Conservation (phyloP, 2,888 invertebrate species). For the Margaritifera margaritifera region DNA sequence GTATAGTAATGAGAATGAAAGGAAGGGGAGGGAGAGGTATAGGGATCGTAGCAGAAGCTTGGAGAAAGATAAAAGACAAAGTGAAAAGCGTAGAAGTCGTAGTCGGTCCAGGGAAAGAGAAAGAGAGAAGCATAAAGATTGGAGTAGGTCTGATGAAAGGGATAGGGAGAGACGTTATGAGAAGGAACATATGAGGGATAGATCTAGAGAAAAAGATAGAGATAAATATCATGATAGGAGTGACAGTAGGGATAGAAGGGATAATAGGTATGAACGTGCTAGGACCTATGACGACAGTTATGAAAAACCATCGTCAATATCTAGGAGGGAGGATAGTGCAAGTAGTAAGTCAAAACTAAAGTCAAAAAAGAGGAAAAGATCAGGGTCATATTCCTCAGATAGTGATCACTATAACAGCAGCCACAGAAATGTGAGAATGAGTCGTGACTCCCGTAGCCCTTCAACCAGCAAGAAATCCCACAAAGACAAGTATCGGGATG, state of each 20-base stretch:
- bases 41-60: slow-evolving; percentile 21
- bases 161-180: slow-evolving; percentile 21
- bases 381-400: slow-evolving; percentile 53
- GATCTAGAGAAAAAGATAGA: slow-evolving; percentile 25
- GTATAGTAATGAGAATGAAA: slow-evolving; percentile 21
- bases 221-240: slow-evolving; percentile 28
- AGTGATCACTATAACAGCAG: slow-evolving; percentile 40
- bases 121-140: slow-evolving; percentile 26
- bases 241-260: slow-evolving; percentile 26
- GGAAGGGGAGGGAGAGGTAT: slow-evolving; percentile 26
- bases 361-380: slow-evolving; percentile 46
- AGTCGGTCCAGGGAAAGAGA: slow-evolving; percentile 29
- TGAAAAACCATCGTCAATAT: slow-evolving; percentile 21
- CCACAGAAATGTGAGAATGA: slow-evolving; percentile 35
- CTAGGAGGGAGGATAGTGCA: slow-evolving; percentile 18
- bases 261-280: slow-evolving; percentile 34
- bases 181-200: slow-evolving; percentile 23
- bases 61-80: slow-evolving; percentile 23
- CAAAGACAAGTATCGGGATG: slow-evolving; percentile 27
- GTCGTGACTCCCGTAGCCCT: slow-evolving; percentile 18
- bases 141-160: slow-evolving; percentile 19
- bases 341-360: slow-evolving; percentile 34
- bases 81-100: slow-evolving; percentile 15
- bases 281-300: slow-evolving; percentile 32
- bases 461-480: slow-evolving; percentile 14